Percentiles rank a stretch among this genome's conserved stretches.
phyloP scores from a whole-genome alignment of 2,113 vertebrate genomes.

The Leucosticte australis region DNA sequence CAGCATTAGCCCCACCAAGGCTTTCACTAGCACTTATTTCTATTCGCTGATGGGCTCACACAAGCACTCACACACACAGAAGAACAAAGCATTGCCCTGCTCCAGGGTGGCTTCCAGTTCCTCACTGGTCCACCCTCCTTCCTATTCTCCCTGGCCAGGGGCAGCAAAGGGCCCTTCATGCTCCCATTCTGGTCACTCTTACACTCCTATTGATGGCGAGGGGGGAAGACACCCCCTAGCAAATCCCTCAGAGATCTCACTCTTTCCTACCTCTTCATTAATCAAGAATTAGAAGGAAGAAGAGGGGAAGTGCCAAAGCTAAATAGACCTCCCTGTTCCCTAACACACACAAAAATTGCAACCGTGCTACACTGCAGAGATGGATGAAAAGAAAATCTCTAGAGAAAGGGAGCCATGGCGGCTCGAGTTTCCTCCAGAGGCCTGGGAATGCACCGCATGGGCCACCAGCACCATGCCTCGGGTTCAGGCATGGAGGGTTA shows the following conservation, averaged over 20 bases:
- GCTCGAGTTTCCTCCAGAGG: neutral
- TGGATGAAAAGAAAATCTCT: neutral
- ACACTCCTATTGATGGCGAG: neutral
- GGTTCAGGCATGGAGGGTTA: neutral
- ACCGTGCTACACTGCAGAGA: neutral
- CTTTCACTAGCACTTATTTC: neutral
- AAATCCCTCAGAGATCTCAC: neutral
- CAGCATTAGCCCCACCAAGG: neutral
- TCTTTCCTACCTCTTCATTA: neutral
- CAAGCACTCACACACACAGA: neutral
- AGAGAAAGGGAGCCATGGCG: neutral
- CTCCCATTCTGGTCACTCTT: neutral
- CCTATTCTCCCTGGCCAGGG: neutral
- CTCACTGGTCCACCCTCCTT: neutral
- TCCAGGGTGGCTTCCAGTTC: neutral
- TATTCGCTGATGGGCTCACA: neutral
- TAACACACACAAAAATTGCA: slow-evolving; percentile 30
- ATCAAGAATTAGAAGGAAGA: neutral
- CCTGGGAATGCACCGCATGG: neutral
- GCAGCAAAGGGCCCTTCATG: rapidly evolving
- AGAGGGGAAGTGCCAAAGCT: neutral
- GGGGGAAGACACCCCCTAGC: neutral
- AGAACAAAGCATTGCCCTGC: neutral
- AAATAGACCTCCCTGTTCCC: neutral
- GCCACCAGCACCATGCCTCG: neutral